phyloP scores from a whole-genome alignment of 2,113 vertebrate genomes.

The Eupsittula cactorum region DNA sequence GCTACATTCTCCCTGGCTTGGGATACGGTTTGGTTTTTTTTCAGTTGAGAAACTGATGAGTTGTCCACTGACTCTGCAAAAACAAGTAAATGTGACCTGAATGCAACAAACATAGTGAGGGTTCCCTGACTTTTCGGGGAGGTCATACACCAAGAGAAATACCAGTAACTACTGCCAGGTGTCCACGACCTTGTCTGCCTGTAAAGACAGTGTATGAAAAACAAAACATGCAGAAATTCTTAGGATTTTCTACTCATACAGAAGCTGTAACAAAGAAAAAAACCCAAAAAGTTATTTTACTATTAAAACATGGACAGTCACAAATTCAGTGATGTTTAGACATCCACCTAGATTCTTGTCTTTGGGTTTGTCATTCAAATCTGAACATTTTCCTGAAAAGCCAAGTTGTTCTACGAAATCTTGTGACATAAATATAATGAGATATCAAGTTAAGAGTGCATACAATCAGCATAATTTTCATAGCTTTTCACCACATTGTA shows the following conservation, averaged over 20 bases:
- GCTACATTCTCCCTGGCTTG: not conserved
- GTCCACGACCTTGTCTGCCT: not conserved
- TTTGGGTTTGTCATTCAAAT: not conserved
- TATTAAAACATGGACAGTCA: not conserved
- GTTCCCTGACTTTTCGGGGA: not conserved
- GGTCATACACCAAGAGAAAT: not conserved
- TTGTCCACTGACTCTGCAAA: not conserved
- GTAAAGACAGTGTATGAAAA: not conserved
- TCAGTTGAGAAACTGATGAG: not conserved
- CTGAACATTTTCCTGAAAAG: not conserved
- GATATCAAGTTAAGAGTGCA: not conserved
- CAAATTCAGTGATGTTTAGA: not conserved
- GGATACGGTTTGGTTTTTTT: not conserved
- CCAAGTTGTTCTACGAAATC: not conserved
- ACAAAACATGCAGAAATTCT: not conserved
- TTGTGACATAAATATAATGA: not conserved
- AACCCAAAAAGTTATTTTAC: not conserved
- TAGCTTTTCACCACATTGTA: not conserved
- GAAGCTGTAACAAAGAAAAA: not conserved
- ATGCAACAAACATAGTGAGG: not conserved
- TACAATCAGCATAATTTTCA: not conserved
- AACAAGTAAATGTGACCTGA: not conserved
- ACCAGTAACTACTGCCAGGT: not conserved
- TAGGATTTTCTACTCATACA: not conserved
- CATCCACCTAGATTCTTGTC: not conserved